Conservation (phyloP, 2,113 vertebrate genomes). For the Eurypyga helias region DNA sequence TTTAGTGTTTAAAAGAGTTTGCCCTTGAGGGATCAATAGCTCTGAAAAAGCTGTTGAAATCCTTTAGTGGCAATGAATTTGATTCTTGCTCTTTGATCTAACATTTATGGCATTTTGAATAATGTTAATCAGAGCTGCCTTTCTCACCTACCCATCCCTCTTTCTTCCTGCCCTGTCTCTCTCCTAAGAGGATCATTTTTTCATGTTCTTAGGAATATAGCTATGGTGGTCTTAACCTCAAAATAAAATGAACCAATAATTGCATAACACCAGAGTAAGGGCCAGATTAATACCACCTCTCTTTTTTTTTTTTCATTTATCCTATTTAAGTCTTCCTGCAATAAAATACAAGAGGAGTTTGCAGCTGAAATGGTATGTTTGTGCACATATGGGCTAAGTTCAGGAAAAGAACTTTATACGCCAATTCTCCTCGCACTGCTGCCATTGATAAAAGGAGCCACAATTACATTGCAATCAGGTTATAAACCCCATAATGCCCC, state of each 20-base stretch:
- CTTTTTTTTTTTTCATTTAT: not conserved
- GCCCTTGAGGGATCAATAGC: slow-evolving; percentile 11
- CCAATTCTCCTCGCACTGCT: not conserved
- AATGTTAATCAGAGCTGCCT: slow-evolving; percentile 8
- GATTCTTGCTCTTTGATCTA: slow-evolving; percentile 33
- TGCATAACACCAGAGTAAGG: not conserved
- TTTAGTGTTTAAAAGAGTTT: slow-evolving; percentile 4
- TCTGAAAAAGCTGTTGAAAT: slow-evolving; percentile 37
- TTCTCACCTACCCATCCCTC: slow-evolving; percentile 12
- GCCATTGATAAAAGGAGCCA: not conserved
- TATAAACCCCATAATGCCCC: not conserved
- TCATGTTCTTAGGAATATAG: not conserved
- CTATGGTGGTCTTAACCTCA: not conserved
- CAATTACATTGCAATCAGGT: not conserved
- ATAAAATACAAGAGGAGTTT: not conserved
- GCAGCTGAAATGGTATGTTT: not conserved
- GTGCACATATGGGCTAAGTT: not conserved
- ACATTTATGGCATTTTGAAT: not conserved
- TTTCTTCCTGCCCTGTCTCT: not conserved
- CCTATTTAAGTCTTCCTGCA: not conserved
- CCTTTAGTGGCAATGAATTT: not conserved
- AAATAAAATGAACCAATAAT: slow-evolving; percentile 10
- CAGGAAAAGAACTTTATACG: not conserved
- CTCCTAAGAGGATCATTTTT: not conserved
- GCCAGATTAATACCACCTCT: not conserved